phyloP scores from a whole-genome alignment of 2,797 vertebrate genomes.

The Catharus ustulatus region DNA sequence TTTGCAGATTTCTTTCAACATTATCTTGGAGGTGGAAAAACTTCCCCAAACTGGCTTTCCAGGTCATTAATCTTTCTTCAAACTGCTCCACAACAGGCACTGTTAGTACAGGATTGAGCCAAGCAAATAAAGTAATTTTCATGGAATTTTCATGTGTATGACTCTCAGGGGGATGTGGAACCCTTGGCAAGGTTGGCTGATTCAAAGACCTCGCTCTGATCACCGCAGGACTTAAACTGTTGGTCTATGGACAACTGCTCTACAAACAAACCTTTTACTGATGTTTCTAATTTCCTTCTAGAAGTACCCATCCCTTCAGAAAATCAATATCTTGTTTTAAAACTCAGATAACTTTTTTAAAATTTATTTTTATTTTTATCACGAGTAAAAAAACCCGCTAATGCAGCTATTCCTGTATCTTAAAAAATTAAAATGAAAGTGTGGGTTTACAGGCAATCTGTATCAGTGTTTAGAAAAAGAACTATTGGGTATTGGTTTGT shows the following conservation, averaged over 20 bases:
- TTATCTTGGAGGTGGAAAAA: not conserved
- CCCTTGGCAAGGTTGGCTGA: not conserved
- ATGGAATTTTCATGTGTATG: not conserved
- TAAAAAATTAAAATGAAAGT: not conserved
- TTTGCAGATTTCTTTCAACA: conserved; percentile 16
- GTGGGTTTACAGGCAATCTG: not conserved
- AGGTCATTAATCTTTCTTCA: not conserved
- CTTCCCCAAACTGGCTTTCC: not conserved
- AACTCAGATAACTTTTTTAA: not conserved
- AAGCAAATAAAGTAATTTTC: not conserved
- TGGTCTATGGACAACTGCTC: not conserved
- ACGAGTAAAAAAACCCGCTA: not conserved
- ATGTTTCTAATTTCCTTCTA: not conserved
- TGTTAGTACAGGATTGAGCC: not conserved
- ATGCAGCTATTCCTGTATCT: not conserved
- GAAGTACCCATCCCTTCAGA: not conserved
- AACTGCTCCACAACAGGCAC: not conserved
- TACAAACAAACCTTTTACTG: not conserved
- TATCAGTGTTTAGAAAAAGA: not conserved
- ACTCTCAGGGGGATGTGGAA: not conserved
- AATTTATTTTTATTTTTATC: not conserved
- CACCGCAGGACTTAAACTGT: not conserved
- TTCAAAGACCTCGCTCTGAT: not conserved
- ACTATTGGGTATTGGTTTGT: not conserved
- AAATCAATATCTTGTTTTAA: not conserved